Evolutionary conservation across 2,797 vertebrate genomes (phyloP), one percentile per base, ranked within the genome.

Genomic region (Malurus splendens): DNA sequence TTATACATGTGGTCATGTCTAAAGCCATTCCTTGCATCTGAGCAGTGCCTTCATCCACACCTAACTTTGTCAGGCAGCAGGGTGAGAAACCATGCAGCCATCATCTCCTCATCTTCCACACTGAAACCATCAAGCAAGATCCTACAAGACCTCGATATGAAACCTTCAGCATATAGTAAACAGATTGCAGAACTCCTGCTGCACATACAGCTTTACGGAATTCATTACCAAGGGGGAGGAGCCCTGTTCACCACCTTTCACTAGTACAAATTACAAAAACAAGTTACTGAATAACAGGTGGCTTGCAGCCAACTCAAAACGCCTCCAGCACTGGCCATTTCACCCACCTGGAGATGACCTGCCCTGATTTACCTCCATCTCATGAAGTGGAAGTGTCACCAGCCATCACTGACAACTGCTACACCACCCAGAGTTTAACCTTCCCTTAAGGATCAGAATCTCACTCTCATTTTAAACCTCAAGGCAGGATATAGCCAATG

Each of bases 31-130:
- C 28, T 72, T 45, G 36, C 17, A 45, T 1, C 2, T 33, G 27
- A 42, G 50, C 61, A 77, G 52, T 0, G 0, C 25, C 20, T 79
- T 68, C 3, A 0, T 12, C 28, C 39, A 36, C 0, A 1, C 20
- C 36, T 50, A 8, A 54, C 48, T 7, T 18, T 27, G 33, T 39
- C 20, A 52, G 52, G 52, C 67, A 70, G 72, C 28, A 56, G 13
- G 18, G 18, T 42, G 48, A 10, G 44, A 44, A 56, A 25, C 50
- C 50, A 57, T 2, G 0, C 44, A 32, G 32, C 36, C 54, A 75
- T 8, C 48, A 44, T 14, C 28, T 54, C 68, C 61, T 32, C 25
- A 38, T 4, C 28, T 54, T 82, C 50, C 50, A 54, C 12, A 10
- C n/a, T 23, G 28, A 42, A 64, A 73, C n/a, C 71, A 75, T 11